phyloP scores from a whole-genome alignment of 2,888 invertebrate species.

The Mythimna pallens region DNA sequence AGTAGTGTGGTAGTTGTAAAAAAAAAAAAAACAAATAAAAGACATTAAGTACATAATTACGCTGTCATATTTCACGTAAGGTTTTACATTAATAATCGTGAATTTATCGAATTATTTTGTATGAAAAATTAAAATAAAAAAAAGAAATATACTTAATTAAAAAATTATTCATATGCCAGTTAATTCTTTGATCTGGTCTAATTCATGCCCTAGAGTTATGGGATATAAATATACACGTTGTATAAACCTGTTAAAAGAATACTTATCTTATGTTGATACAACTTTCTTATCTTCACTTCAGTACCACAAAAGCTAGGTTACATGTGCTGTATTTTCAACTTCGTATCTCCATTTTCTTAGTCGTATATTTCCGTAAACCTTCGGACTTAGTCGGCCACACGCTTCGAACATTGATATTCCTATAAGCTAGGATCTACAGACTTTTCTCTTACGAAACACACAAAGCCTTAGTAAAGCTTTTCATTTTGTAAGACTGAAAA shows the following conservation, averaged over 20 bases:
- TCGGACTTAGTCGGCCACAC: conserved; percentile 21
- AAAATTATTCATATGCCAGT: no score
- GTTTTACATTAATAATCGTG: no score
- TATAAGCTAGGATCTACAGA: conserved; percentile 38
- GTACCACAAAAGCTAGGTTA: conserved; percentile 18
- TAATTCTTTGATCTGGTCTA: no score
- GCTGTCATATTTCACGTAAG: no score
- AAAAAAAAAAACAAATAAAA: no score
- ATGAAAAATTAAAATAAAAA: no score
- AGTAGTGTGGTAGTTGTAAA: no score
- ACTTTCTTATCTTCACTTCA: not conserved
- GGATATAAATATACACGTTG: no score
- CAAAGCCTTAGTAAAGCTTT: conserved; percentile 18
- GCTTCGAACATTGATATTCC: conserved; percentile 44
- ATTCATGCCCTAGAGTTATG: no score
- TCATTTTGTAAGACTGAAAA: conserved; percentile 13
- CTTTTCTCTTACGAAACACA: conserved; percentile 29
- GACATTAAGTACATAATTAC: no score
- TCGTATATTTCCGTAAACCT: conserved; percentile 43
- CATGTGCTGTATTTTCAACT: conserved; percentile 6
- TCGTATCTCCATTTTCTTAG: conserved; percentile 15
- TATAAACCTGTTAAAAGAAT: not conserved
- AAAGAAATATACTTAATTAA: no score
- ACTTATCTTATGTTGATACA: not conserved
- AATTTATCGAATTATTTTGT: no score